These are phyloP conservation scores for Drosophila yooni DNA, from an alignment of 2,888 invertebrate species.

Conservation along the genomic window DNA sequence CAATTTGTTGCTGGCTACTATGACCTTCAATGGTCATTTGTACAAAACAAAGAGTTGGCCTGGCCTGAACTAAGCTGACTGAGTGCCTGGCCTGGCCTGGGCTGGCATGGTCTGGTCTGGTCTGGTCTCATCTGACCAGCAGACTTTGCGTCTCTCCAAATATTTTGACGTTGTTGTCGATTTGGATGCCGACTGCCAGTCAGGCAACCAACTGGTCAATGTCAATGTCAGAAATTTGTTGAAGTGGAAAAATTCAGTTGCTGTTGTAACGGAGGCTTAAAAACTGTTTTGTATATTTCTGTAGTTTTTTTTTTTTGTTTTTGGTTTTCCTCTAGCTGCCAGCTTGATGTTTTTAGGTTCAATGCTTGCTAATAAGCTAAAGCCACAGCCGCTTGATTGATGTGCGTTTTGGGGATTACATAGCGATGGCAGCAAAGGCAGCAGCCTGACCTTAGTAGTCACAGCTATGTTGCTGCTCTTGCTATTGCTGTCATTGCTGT, in stretches of 20 bases:
- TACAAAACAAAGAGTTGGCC: slow-evolving; percentile 63
- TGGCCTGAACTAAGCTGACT: slow-evolving; percentile 22
- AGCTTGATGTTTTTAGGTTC: slow-evolving; percentile 50
- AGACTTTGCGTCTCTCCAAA: slow-evolving; percentile 68
- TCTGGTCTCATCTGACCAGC: slow-evolving; percentile 30
- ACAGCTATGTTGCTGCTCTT: slow-evolving; percentile 22
- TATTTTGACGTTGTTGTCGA: slow-evolving; percentile 75
- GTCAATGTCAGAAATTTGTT: slow-evolving; percentile 81
- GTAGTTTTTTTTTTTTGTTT: neutral
- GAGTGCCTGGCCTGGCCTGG: slow-evolving; percentile 17
- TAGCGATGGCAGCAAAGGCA: slow-evolving; percentile 27
- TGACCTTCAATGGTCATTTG: slow-evolving; percentile 79
- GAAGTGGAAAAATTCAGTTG: slow-evolving; percentile 71
- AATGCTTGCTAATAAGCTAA: slow-evolving; percentile 71
- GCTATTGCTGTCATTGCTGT: slow-evolving; percentile 24
- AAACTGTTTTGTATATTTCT: slow-evolving; percentile 8
- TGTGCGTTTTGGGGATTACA: slow-evolving; percentile 74
- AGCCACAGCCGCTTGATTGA: slow-evolving; percentile 60
- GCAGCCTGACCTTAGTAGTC: slow-evolving; percentile 53
- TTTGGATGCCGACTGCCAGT: slow-evolving; percentile 48
- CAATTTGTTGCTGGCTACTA: slow-evolving; percentile 65
- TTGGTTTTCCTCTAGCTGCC: slow-evolving; percentile 36
- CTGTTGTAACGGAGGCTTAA: slow-evolving; percentile 52
- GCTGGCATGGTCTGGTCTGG: slow-evolving; percentile 8
- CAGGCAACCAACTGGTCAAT: slow-evolving; percentile 69